Conservation (phyloP, 53 echinoderm and acorn worm species). For the Temnopleurus reevesii region DNA sequence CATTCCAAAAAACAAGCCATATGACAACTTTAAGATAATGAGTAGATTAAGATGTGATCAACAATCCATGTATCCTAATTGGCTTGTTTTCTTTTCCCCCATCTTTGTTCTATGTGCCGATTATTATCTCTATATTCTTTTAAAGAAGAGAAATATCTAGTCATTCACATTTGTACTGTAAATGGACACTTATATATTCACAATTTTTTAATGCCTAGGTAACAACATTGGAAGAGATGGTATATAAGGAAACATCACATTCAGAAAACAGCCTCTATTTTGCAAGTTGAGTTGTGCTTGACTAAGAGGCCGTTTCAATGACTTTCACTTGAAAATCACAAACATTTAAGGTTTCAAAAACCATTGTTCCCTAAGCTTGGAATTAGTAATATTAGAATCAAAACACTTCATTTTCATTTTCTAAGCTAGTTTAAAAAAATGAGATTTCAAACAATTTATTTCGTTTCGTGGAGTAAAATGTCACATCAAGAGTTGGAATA, state of each 20-base stretch:
- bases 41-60: not conserved
- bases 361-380: not conserved
- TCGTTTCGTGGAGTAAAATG: not conserved
- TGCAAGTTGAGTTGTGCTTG: constrained; percentile 6
- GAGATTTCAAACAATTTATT: not conserved
- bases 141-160: not conserved
- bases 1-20: not conserved
- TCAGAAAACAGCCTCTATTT: not conserved
- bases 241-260: not conserved
- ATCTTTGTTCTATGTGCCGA: not conserved
- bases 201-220: too few relatives aligned
- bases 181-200: not conserved
- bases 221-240: not conserved
- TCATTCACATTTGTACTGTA: not conserved
- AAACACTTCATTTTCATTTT: not conserved
- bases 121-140: not conserved
- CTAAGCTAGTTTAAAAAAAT: not conserved
- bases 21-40: not conserved
- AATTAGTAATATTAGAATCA: not conserved
- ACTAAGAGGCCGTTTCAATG: not conserved
- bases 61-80: not conserved
- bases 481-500: constrained; percentile 20
- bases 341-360: not conserved
- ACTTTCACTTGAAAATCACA: not conserved
- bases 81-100: not conserved